These are phyloP conservation scores for Paracanthobrama guichenoti DNA, from an alignment of 2,113 vertebrate genomes.

Conservation along the genomic window DNA sequence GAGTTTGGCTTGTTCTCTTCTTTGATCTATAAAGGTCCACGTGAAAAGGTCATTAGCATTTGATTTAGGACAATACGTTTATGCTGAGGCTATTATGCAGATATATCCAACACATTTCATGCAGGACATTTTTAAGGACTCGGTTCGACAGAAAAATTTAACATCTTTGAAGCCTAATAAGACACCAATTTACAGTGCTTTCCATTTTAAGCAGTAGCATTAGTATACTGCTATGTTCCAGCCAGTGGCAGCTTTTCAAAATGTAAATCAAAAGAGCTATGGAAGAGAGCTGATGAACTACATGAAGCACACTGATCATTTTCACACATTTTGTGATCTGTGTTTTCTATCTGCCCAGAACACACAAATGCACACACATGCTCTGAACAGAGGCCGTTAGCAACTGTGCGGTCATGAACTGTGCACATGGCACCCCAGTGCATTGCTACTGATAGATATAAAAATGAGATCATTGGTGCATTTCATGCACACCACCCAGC, in stretches of 20 bases:
- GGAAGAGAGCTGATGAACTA: not conserved
- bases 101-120: constrained; percentile 55
- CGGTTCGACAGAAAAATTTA: not conserved
- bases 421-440: not conserved
- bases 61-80: not conserved
- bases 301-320: constrained; percentile 23
- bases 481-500: constrained; percentile 38
- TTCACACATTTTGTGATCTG: constrained; percentile 20
- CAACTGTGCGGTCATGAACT: not conserved
- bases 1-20: constrained; percentile 74
- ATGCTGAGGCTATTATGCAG: constrained; percentile 46
- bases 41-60: constrained; percentile 54
- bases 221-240: constrained; percentile 20
- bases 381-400: not conserved
- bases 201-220: constrained; percentile 36
- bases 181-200: constrained; percentile 22
- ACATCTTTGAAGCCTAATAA: not conserved
- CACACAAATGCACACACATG: constrained; percentile 26
- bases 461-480: not conserved
- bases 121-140: constrained; percentile 1
- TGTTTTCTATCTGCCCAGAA: constrained; percentile 31
- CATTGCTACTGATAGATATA: constrained; percentile 24
- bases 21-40: constrained; percentile 75
- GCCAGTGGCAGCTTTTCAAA: constrained; percentile 40
- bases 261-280: constrained; percentile 35